Percentiles rank a stretch among this genome's conserved stretches.
Evolutionary conservation across 2,113 vertebrate species (phyloP).

Genomic region (Cyphomyrus discorhynchus): DNA sequence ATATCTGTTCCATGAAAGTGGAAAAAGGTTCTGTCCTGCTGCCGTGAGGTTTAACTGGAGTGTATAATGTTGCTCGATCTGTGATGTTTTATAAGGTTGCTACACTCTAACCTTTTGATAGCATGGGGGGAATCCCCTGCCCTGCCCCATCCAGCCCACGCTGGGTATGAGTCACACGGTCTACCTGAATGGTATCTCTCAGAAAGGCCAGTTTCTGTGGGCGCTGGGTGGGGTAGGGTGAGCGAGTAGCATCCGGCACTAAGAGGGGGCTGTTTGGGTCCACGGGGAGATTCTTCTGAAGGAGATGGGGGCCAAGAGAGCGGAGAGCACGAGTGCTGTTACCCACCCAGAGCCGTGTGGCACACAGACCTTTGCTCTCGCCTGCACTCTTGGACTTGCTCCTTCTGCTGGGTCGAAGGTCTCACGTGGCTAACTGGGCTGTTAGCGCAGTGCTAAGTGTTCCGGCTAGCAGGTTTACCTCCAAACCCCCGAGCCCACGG

Average conservation of each 20-base stretch:
- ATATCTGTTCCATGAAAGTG: background rate
- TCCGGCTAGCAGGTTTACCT: background rate
- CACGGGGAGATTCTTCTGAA: background rate
- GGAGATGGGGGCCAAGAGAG: background rate
- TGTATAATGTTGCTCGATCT: background rate
- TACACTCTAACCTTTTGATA: slow-evolving; percentile 7
- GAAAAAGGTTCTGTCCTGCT: background rate
- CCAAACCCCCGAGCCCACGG: background rate
- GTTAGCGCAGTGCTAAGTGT: background rate
- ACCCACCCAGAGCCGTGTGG: background rate
- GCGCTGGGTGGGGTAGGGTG: slow-evolving; percentile 24
- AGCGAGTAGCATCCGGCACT: background rate
- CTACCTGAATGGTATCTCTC: background rate
- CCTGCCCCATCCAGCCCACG: background rate
- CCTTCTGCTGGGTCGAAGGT: background rate
- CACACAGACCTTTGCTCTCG: background rate
- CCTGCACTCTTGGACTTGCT: background rate
- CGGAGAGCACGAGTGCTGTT: background rate
- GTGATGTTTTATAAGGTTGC: background rate
- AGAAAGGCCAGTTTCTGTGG: slow-evolving; percentile 31
- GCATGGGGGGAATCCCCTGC: background rate
- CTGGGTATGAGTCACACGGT: slow-evolving; percentile 28
- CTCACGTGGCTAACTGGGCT: background rate
- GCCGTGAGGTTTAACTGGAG: background rate
- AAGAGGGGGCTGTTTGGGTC: background rate